These are phyloP conservation scores for Allobates femoralis DNA, from an alignment of 2,797 vertebrate species.

Conservation along the genomic window DNA sequence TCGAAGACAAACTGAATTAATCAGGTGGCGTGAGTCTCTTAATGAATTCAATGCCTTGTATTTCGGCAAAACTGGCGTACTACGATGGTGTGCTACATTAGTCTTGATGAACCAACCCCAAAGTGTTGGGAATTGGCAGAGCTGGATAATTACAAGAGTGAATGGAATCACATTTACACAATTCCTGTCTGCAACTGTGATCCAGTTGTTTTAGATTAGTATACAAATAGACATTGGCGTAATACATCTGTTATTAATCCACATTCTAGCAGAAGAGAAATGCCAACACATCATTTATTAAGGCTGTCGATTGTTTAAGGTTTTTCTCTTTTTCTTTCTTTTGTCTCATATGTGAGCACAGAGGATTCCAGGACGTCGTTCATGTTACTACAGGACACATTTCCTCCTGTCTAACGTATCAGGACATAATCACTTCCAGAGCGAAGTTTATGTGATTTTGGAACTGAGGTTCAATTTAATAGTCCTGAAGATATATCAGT, in stretches of 20 bases:
- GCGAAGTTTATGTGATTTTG: conserved; percentile 74
- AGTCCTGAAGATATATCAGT: conserved; percentile 68
- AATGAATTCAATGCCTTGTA: no score
- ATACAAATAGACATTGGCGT: conserved; percentile 79
- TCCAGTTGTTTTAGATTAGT: conserved; percentile 80
- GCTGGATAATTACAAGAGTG: conserved; percentile 61
- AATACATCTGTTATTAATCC: conserved; percentile 83
- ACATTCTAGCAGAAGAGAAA: conserved; percentile 74
- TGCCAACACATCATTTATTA: conserved; percentile 83
- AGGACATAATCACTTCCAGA: conserved; percentile 76
- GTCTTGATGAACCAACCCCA: no score
- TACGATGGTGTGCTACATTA: no score
- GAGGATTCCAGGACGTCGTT: conserved; percentile 80
- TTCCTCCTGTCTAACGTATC: conserved; percentile 75
- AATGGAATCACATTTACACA: conserved; percentile 70
- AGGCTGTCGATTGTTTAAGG: conserved; percentile 76
- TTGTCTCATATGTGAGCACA: conserved; percentile 71
- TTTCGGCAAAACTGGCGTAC: no score
- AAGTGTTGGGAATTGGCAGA: conserved; percentile 41
- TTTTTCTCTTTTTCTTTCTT: conserved; percentile 73
- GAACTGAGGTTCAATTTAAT: conserved; percentile 67
- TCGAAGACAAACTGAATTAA: no score
- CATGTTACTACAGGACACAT: conserved; percentile 76
- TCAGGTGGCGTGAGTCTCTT: no score
- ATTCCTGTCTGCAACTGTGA: conserved; percentile 75